Base-by-base conservation (phyloP, 2,888 invertebrate genomes). In the Cerastis leucographa region DNA sequence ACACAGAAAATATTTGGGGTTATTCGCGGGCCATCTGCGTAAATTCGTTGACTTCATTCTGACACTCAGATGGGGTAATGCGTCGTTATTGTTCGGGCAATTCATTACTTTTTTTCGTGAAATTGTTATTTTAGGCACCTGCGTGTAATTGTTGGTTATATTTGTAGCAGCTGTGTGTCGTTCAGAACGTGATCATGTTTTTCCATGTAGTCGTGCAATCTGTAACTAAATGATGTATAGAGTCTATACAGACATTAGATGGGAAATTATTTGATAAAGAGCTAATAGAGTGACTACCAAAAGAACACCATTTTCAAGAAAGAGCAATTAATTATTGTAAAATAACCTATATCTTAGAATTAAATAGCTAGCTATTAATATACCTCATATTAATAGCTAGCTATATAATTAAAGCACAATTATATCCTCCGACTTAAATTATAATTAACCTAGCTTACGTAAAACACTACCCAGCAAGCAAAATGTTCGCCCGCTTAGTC, bases 1-100 rank as follows among this genome's bases (percentile, higher is more conserved):
- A 85, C 84, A 83, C 73, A 85, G 88, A 89, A 90, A 92, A 91
- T 93, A 90, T 92, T 92, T 89, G 71, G 89, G 88, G 86, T 82
- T 88, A 87, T 91, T 90, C 83, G 85, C 80, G 81, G 71, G 76
- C 85, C 74, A 82, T 86, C 85, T 80, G 79, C 74, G 86, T 85
- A 84, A 90, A 90, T 89, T 87, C 84, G 86, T 88, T 85, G 88
- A 90, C 87, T 89, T 74, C 86, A 82, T 80, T 83, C 84, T 77
- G 77, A 84, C 67, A 67, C 61, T 82, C 62, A 29, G 74, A 78
- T 71, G 64, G 74, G 70, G 74, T 77, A 83, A 81, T 87, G 75
- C 79, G 83, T 44, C 70, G 61, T 76, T 74, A 78, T 80, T 78
- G 75, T 73, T 65, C 71, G 74, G 54, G 65, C 35, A 46, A 76